Evolutionary conservation across 2,888 invertebrate genomes (phyloP), one percentile per base, ranked within the genome.

Genomic region (Minunthozetes semirufus): DNA sequence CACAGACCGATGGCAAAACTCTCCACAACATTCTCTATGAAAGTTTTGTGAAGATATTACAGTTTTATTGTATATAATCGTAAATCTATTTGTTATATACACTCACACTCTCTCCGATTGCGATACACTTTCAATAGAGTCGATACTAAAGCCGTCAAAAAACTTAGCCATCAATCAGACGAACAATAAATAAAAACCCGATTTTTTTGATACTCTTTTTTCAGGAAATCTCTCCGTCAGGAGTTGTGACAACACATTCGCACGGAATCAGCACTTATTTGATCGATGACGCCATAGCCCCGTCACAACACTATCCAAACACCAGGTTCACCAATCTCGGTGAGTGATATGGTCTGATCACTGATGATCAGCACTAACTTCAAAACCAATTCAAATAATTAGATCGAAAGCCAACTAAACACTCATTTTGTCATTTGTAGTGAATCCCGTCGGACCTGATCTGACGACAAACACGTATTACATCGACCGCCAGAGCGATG

Each of bases 211-310:
- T 50, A 56, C 22, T 22, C 50, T 2, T 22, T 25, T 56, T 56
- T 17, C 29, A 61, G 61, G 61, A 61, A 42, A 72, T 72, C 33
- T 61, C 48, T 19, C 61, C 56, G 53, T 17, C 70, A 70, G 70
- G 70, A 70, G 48, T 70, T 33, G 70, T 70, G 19, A 70, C 70
- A 42, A 70, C 70, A 25, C 70, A 70, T 42, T 19, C 11, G 13
- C 66, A 73, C 22, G 73, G 76, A 42, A 70, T 76, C 59, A 74
- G 74, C 50, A 76, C 76, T 42, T 76, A 76, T 66, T 66, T 76
- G 71, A 73, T 76, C 33, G 76, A 76, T 33, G 76, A 76, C 15
- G 22, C 76, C 17, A 27, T 72, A 22, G 56, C 74, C 8, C 38
- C 48, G 29, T 42, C 50, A 15, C 53, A 63, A 19, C 63, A 29